Evolutionary conservation across 1,140 invertebrate species (phyloP).

Genomic region (Pteromalus puparum): DNA sequence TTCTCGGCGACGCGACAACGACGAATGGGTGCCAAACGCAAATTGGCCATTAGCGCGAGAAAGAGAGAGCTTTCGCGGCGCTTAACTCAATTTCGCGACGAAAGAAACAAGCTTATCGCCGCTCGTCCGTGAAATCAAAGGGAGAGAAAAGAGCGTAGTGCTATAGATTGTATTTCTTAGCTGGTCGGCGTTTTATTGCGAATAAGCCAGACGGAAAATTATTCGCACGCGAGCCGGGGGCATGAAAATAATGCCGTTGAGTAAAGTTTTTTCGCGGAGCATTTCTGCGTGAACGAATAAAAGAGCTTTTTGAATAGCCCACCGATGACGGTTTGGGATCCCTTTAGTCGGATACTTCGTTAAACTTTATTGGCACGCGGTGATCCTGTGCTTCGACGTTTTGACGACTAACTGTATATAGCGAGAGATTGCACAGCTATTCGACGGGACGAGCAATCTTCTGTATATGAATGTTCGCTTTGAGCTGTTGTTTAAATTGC

Average conservation of each 20-base stretch:
- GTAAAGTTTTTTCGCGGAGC: too few species aligned
- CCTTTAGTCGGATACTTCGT: neutral
- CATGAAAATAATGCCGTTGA: conserved; percentile 5
- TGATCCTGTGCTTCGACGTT: neutral
- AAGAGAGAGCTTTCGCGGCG: too few species aligned
- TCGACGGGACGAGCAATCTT: too few species aligned
- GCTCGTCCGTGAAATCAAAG: conserved; percentile 37
- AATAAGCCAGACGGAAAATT: conserved; percentile 38
- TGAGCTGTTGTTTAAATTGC: too few species aligned
- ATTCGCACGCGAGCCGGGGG: conserved; percentile 5
- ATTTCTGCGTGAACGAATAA: neutral
- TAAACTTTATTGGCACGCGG: neutral
- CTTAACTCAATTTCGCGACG: conserved; percentile 17
- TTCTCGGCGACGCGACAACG: neutral
- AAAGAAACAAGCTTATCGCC: conserved; percentile 26
- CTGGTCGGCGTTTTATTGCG: conserved; percentile 27
- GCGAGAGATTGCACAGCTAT: too few species aligned
- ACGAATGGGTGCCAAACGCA: neutral
- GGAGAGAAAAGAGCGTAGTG: neutral
- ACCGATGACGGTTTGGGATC: neutral
- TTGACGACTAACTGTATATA: neutral
- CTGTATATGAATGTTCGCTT: too few species aligned
- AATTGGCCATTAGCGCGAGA: conserved; percentile 2
- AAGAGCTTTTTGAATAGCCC: neutral
- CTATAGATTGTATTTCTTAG: conserved; percentile 31